phyloP scores from a whole-genome alignment of 2,797 vertebrate species.

The Fistularia tabacaria region DNA sequence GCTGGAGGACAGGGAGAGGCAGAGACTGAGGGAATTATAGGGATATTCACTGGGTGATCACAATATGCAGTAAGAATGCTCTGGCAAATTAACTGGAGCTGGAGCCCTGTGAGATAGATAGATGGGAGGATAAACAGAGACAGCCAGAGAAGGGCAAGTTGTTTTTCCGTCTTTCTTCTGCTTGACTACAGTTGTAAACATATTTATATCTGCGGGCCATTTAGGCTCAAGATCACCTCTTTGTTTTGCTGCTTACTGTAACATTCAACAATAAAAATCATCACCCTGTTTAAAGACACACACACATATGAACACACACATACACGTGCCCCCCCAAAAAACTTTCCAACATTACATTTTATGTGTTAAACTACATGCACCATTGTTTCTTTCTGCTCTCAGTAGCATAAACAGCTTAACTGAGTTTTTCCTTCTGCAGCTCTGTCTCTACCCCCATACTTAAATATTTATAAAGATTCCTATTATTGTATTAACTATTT shows the following conservation, averaged over 20 bases:
- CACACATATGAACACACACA: no score
- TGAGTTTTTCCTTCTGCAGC: slow-evolving; percentile 27
- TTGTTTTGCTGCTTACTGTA: not conserved
- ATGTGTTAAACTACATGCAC: slow-evolving; percentile 15
- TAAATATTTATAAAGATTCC: slow-evolving; percentile 94
- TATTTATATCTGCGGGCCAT: no score
- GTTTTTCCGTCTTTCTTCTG: slow-evolving; percentile 23
- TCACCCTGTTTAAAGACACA: no score
- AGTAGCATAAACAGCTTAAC: slow-evolving; percentile 18
- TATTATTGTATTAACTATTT: slow-evolving; percentile 99
- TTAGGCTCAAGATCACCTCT: no score
- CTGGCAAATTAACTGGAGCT: slow-evolving; percentile 76
- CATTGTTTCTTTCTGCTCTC: slow-evolving; percentile 22
- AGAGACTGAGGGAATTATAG: slow-evolving; percentile 65
- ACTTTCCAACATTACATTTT: no score
- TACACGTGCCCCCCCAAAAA: no score
- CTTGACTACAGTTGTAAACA: not conserved
- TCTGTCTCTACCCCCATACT: slow-evolving; percentile 68
- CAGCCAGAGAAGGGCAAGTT: slow-evolving; percentile 18
- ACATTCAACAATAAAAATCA: not conserved
- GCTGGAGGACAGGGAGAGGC: slow-evolving; percentile 70
- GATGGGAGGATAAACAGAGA: slow-evolving; percentile 67
- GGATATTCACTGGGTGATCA: slow-evolving; percentile 84
- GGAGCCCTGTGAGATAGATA: slow-evolving; percentile 71
- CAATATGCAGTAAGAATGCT: slow-evolving; percentile 74